phyloP scores from a whole-genome alignment of 2,113 vertebrate species.

The Amphiprion percula region DNA sequence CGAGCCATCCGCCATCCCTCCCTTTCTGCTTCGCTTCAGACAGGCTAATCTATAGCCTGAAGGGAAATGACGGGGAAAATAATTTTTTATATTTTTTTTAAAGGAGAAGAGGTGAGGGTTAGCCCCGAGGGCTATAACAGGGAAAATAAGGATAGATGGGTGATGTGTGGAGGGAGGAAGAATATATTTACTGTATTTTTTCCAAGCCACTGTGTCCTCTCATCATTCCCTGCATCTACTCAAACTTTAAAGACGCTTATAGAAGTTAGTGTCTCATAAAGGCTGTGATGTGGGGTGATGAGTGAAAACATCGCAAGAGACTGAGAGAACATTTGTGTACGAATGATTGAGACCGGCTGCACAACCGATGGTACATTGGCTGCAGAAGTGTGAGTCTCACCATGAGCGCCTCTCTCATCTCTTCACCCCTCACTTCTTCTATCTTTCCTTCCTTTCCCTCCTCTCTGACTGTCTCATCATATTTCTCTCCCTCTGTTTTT shows the following conservation, averaged over 20 bases:
- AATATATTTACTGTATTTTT: constrained; percentile 17
- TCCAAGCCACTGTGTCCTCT: background rate
- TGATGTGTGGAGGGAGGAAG: constrained; percentile 25
- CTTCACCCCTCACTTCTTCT: constrained; percentile 13
- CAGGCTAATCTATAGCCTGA: constrained; percentile 70
- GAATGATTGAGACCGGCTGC: constrained; percentile 21
- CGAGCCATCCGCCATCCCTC: constrained; percentile 47
- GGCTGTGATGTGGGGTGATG: constrained; percentile 6
- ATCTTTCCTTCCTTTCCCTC: background rate
- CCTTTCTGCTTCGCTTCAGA: constrained; percentile 48
- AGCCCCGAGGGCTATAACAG: constrained; percentile 19
- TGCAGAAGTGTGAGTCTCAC: constrained; percentile 44
- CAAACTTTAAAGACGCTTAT: constrained; percentile 11
- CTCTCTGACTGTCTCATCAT: constrained; percentile 5
- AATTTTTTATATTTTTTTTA: constrained; percentile 30
- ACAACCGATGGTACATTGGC: constrained; percentile 10
- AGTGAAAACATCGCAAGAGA: background rate
- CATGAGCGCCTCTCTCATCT: constrained; percentile 15
- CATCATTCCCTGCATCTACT: background rate
- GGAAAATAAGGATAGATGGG: constrained; percentile 39
- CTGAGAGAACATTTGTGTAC: constrained; percentile 9
- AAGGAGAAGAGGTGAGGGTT: constrained; percentile 49
- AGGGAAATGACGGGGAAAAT: constrained; percentile 36
- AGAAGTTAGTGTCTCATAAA: background rate
- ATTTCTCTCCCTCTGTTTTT: background rate